Evolutionary conservation across 1,140 invertebrate species (phyloP).

Genomic region (Danaus plexippus): DNA sequence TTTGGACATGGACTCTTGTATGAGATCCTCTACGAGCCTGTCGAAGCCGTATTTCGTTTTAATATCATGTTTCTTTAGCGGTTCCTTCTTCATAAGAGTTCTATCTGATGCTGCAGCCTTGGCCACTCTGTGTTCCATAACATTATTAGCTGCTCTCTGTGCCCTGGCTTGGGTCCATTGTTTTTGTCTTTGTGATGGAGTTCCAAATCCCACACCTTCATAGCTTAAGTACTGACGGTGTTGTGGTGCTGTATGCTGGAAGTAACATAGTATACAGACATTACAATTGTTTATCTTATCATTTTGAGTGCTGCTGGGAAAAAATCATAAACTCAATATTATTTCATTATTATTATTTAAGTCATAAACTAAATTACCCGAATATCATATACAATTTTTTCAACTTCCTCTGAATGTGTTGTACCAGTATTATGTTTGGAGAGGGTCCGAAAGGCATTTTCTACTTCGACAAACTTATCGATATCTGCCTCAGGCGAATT

Average conservation of each 20-base stretch:
- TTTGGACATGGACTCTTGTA: constrained; percentile 89
- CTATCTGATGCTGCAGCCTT: constrained; percentile 79
- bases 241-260: constrained; percentile 87
- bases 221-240: constrained; percentile 88
- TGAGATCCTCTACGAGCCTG: constrained; percentile 90
- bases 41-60: constrained; percentile 90
- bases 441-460: constrained; percentile 71
- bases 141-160: constrained; percentile 80
- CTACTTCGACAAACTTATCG: constrained; percentile 81
- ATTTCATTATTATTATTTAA: too few relatives aligned
- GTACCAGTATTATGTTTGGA: constrained; percentile 71
- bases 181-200: constrained; percentile 82
- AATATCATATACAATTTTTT: constrained; percentile 67
- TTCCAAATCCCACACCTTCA: constrained; percentile 84
- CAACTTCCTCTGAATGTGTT: constrained; percentile 41
- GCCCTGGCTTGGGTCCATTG: constrained; percentile 81
- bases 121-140: constrained; percentile 81
- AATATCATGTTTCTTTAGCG: constrained; percentile 77
- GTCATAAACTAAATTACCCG: constrained; percentile 42
- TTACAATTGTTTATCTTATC: background rate
- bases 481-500: constrained; percentile 76
- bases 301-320: background rate
- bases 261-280: constrained; percentile 8
- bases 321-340: constrained; percentile 11
- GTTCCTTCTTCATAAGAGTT: constrained; percentile 77